Base-by-base conservation (phyloP, 2,113 vertebrate genomes). In the Lutjanus erythropterus region DNA sequence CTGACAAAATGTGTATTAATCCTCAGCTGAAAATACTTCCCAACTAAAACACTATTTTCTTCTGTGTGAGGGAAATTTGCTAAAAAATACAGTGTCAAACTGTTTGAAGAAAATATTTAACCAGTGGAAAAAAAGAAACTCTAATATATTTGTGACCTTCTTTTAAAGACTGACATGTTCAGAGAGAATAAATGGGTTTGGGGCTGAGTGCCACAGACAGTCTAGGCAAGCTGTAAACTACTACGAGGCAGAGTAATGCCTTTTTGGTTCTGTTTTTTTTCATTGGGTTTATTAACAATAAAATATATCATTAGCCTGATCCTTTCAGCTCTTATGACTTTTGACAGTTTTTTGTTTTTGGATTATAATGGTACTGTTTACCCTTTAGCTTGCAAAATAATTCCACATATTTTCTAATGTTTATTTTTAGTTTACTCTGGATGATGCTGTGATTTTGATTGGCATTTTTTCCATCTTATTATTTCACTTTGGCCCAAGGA, bases 251-350 rank as follows among this genome's bases (percentile, higher is more conserved):
- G 5, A 50, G 35, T 49, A 47, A 59, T 8, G 1, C 25, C 18
- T 53, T 42, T 12, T 46, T 52, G 50, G n/a, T 37, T 58, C 59
- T 49, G 42, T 6, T 62, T 9, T 78, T 62, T n/a, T 56, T n/a
- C 6, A 19, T 39, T 39, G 49, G 12, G 65, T 65, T 71, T 64
- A 9, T 56, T 37, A 19, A 62, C 31, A 59, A 33, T 42, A 50
- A 62, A 58, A 37, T 33, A 37, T 41, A 52, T 35, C 44, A 19
- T 18, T 18, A 23, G 9, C 15, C 53, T 61, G 10, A 2, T 68
- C 14, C 11, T 41, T 31, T 52, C 3, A 49, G 18, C 15, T 50
- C 8, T 58, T 10, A 37, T 33, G 19, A 18, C 56, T 55, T 50
- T 44, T 23, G 12, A 53, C 14, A n/a, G 5, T 55, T 53, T 53